phyloP scores from a whole-genome alignment of 2,797 vertebrate genomes.

The Choloepus didactylus region DNA sequence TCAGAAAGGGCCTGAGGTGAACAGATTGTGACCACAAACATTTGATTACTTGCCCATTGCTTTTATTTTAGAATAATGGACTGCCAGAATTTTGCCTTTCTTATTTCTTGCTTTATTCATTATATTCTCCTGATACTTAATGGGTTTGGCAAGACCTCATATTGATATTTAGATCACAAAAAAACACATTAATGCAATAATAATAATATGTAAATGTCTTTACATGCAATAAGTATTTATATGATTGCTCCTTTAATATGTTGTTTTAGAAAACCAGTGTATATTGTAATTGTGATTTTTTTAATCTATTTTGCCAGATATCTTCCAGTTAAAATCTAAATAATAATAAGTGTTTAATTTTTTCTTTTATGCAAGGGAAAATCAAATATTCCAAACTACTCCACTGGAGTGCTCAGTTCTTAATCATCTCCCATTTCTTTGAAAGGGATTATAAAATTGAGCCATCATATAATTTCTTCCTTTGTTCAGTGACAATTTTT shows the following conservation, averaged over 20 bases:
- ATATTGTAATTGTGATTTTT: not conserved
- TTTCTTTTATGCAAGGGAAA: slow-evolving; percentile 13
- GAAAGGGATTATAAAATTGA: slow-evolving; percentile 29
- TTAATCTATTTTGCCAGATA: slow-evolving; percentile 13
- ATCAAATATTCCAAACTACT: not conserved
- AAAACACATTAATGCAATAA: not conserved
- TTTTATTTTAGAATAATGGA: not conserved
- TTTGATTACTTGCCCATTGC: not conserved
- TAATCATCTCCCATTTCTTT: not conserved
- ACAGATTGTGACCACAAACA: not conserved
- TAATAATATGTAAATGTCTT: not conserved
- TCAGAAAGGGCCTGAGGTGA: not conserved
- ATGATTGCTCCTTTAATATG: not conserved
- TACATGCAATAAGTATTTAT: not conserved
- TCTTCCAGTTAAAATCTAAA: not conserved
- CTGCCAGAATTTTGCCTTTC: not conserved
- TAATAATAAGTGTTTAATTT: not conserved
- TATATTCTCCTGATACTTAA: not conserved
- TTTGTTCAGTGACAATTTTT: not conserved
- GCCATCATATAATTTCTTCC: slow-evolving; percentile 4
- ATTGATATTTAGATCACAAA: not conserved
- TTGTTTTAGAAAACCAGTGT: not conserved
- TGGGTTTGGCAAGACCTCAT: slow-evolving; percentile 29
- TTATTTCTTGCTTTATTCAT: not conserved
- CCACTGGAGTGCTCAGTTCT: not conserved